Evolutionary conservation across 2,797 vertebrate species (phyloP).

Genomic region (Aulostomus chinensis): DNA sequence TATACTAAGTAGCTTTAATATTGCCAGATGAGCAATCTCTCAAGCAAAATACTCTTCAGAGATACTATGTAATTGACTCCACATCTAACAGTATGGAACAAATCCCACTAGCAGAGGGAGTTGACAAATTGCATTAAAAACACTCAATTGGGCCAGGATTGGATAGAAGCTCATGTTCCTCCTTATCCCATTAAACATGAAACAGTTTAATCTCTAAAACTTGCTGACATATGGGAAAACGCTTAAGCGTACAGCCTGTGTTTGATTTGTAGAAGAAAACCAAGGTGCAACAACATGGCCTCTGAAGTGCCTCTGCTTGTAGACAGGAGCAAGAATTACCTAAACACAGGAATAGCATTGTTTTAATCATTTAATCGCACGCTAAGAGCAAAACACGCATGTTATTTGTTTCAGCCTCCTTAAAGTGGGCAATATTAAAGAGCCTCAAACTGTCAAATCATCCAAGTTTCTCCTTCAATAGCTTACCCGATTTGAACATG

Average conservation of each 20-base stretch:
- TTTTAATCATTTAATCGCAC: constrained; percentile 50
- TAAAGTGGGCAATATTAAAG: constrained; percentile 57
- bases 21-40: constrained; percentile 84
- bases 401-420: constrained; percentile 64
- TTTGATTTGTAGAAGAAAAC: constrained; percentile 61
- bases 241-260: constrained; percentile 58
- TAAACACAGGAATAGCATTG: constrained; percentile 28
- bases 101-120: constrained; percentile 86
- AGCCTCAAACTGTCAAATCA: constrained; percentile 78
- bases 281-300: constrained; percentile 53
- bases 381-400: constrained; percentile 17
- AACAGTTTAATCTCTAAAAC: constrained; percentile 86
- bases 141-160: constrained; percentile 86
- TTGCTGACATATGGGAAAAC: constrained; percentile 78
- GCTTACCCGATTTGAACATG: constrained; percentile 82
- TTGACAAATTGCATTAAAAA: constrained; percentile 89
- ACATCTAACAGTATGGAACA: constrained; percentile 89
- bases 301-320: constrained; percentile 24
- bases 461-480: constrained; percentile 76
- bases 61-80: constrained; percentile 87
- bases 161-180: constrained; percentile 84
- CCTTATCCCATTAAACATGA: constrained; percentile 87
- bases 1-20: constrained; percentile 85
- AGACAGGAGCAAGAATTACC: constrained; percentile 42
- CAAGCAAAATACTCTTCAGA: constrained; percentile 83